Evolutionary conservation across 2,888 invertebrate species (phyloP), one percentile per base, ranked within the genome.

Genomic region (Zaprionus bogoriensis): DNA sequence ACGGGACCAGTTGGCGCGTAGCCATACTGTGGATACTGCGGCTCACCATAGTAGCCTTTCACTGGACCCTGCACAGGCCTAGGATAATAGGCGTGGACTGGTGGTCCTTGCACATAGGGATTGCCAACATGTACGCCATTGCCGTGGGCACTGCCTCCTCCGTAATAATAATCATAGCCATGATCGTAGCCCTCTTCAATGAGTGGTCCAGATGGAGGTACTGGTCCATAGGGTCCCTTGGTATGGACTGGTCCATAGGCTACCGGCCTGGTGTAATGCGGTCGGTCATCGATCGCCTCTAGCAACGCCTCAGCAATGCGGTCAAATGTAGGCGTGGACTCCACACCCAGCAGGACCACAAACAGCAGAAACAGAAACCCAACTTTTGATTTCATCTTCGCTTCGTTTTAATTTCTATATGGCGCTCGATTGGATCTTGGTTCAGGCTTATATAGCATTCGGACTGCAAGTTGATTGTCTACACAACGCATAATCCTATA

Each of bases 161-260:
- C 87, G 20, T 87, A 84, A 20, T 77, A 67, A 14, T 87, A 87
- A 12, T 84, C 69, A 27, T 87, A 87, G 28, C 87, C 85, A n/a
- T 77, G 78, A 4, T 77, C 70, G 12, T 86, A 86, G 32, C 68
- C 77, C 50, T 86, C 83, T 36, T 79, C 67, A 19, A 81, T 79
- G 0, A 63, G 54, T n/a, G 80, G 80, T 4, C 77, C 70, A 1
- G 54, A 39, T 19, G 44, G 50, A 6, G 17, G 44, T 10, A 10
- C 48, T 6, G 61, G 61, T 0, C 10, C 46, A 9, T n/a, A 54
- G 5, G 51, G 55, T 0, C 10, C 55, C 6, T 10, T 51, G 3
- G 52, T 19, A 22, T 14, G 47, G 12, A 14, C 25, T n/a, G 50
- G 44, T 7, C 14, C 41, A 25, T 60, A 42, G 3, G 7, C 17